Evolutionary conservation across 2,113 vertebrate species (phyloP), one percentile per base, ranked within the genome.

Genomic region (Oreochromis niloticus): DNA sequence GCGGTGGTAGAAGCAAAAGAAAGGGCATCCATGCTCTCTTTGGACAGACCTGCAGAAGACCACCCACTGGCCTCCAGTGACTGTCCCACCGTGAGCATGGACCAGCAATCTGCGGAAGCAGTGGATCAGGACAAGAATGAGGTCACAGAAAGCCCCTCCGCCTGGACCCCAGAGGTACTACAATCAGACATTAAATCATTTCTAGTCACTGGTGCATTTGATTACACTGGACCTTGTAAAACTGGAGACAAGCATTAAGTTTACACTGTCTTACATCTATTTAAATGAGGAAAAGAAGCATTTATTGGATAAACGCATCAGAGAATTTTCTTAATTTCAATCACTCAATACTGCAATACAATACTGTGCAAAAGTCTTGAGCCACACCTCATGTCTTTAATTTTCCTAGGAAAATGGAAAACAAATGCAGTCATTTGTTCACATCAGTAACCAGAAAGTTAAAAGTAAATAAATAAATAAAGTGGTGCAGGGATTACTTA

Each of bases 151-250:
- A 97, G 96, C 93, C 97, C 97, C 56, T 97, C 97, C 0, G 93
- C 95, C 19, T 98, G 97, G 97, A 98, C 95, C 93, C 97, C 97
- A 43, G 98, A 98, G 98, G 98, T 98, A 97, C 85, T 83, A 80
- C 84, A 57, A 59, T 41, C 17, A 17, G 6, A 54, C 14, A 5
- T 39, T 17, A 80, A 78, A 78, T 17, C 73, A 52, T 78, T 78
- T 78, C 27, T 3, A 13, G 1, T 52, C 48, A n/a, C 7, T 78
- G 46, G 27, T 78, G 16, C 2, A 6, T 50, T 50, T n/a, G 9
- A 50, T 50, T 50, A 8, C 4, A 78, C 46, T 19, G 16, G 14
- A 19, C 9, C 16, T 32, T 50, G 3, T 19, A 78, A 78, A 78
- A 78, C 0, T 5, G 16, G 17, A 52, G 46, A 13, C 27, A 32